Percentiles rank a stretch among this genome's conserved stretches.
Evolutionary conservation across 1,140 invertebrate genomes (phyloP).

Genomic region (Dreissena rostriformis): DNA sequence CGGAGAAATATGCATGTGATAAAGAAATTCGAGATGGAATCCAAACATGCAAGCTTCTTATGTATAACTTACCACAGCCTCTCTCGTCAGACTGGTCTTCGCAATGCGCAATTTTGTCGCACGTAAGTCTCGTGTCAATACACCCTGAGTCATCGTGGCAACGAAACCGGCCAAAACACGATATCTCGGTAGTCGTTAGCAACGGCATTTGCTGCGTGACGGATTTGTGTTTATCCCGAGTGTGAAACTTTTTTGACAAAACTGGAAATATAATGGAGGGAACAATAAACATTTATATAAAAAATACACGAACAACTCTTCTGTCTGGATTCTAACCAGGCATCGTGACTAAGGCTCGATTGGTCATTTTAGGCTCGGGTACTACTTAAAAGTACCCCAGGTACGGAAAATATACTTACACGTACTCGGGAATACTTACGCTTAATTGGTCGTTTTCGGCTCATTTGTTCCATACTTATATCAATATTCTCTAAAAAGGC

Average conservation of each 20-base stretch:
- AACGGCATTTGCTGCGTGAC: neutral
- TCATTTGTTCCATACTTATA: too few species aligned
- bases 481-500: too few species aligned
- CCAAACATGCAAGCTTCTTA: too few species aligned
- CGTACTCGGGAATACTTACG: too few species aligned
- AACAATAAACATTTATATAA: neutral
- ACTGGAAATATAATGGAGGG: neutral
- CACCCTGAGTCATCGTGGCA: conserved; percentile 86
- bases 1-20: too few species aligned
- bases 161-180: conserved; percentile 41
- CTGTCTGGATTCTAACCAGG: too few species aligned
- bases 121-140: conserved; percentile 88
- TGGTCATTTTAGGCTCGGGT: too few species aligned
- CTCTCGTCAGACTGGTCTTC: conserved; percentile 91
- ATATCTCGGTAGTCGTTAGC: conserved; percentile 27
- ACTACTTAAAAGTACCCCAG: too few species aligned
- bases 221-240: neutral
- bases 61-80: conserved; percentile 38
- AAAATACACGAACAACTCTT: neutral
- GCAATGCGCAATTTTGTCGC: conserved; percentile 94
- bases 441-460: too few species aligned
- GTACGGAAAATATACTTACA: too few species aligned
- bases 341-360: too few species aligned
- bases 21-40: too few species aligned
- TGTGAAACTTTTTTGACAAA: neutral